Evolutionary conservation across 2,888 invertebrate species (phyloP), one percentile per base, ranked within the genome.

Genomic region (Meandrusa payeni): DNA sequence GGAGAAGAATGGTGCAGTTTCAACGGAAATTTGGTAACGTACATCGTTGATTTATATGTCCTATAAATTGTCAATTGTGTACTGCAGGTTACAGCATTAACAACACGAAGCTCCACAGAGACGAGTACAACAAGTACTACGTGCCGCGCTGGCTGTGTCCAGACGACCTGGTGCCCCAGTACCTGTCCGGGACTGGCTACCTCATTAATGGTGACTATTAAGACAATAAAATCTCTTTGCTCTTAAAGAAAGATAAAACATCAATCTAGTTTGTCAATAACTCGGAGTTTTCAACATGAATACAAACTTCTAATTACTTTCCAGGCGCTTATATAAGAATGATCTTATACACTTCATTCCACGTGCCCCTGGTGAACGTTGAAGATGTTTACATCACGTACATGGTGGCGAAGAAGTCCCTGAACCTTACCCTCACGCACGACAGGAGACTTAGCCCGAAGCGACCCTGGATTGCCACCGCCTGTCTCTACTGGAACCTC

Each of bases 351-450:
- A 76, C 81, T 1, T 89, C 92, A 0, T 69, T 89, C 39, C 66
- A 79, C 17, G 88, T 89, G 15, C 91, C 91, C 0, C 81, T 92
- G 46, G 79, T 93, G 2, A 91, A 92, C 47, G 69, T 93, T 37
- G 94, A 94, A 69, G 94, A 94, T 59, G 90, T 94, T 0, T 93
- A 90, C 63, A 83, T 91, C n/a, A 93, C 93, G 0, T 92, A 93
- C 7, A 75, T 93, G 3, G 91, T 93, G 1, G 91, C 92, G 0
- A 85, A 89, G 48, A 78, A 81, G 32, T 47, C 48, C 1, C 61
- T 92, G 1, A 80, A 88, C 0, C 75, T 91, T 5, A 76, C 70
- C 2, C 64, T 92, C 27, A 77, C 83, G 2, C 91, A 92, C 54
- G 90, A 90, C 10, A 74, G 75, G 2, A 86, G 91, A 50, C 88